Conservation (phyloP, 2,888 invertebrate species). For the Agrilus cyanescens region DNA sequence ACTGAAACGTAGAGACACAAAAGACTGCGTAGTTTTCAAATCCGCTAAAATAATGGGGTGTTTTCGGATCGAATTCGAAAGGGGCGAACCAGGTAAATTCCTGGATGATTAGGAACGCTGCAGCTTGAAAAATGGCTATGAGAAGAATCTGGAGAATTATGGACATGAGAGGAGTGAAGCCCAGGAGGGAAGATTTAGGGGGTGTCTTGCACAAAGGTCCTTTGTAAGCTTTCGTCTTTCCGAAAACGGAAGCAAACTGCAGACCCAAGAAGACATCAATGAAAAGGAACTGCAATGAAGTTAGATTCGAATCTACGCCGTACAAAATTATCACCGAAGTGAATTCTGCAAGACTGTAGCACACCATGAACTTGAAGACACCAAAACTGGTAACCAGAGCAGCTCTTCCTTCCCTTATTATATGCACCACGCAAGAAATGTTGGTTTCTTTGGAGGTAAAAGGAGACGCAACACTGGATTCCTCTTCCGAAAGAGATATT, state of each 20-base stretch:
- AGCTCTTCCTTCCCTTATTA: slow-evolving; percentile 79
- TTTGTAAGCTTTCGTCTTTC: slow-evolving; percentile 43
- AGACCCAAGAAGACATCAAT: slow-evolving; percentile 52
- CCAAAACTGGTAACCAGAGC: slow-evolving; percentile 95
- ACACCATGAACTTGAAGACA: slow-evolving; percentile 96
- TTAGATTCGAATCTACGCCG: slow-evolving; percentile 48
- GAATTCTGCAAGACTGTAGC: slow-evolving; percentile 88
- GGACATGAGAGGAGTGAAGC: slow-evolving; percentile 41
- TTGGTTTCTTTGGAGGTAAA: slow-evolving; percentile 81
- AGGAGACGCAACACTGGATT: slow-evolving; percentile 87
- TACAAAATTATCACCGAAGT: slow-evolving; percentile 82
- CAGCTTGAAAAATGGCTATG: slow-evolving; percentile 37
- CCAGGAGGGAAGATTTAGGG: slow-evolving; percentile 43
- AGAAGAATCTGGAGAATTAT: slow-evolving; percentile 40
- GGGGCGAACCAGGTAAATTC: slow-evolving; percentile 44
- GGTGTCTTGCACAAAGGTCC: slow-evolving; percentile 37
- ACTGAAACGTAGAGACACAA: slow-evolving; percentile 51
- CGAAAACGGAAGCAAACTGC: slow-evolving; percentile 51
- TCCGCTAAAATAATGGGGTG: slow-evolving; percentile 31
- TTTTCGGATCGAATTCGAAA: slow-evolving; percentile 29
- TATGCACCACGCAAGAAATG: slow-evolving; percentile 71
- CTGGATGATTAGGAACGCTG: slow-evolving; percentile 38
- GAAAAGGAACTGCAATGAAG: slow-evolving; percentile 53
- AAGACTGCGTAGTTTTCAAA: slow-evolving; percentile 54
- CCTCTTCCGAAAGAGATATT: slow-evolving; percentile 81